A percentile compares a stretch with the other conserved stretches of the same genome.
Evolutionary conservation across 2,113 vertebrate genomes (phyloP).

Genomic region (Brienomyrus brachyistius): DNA sequence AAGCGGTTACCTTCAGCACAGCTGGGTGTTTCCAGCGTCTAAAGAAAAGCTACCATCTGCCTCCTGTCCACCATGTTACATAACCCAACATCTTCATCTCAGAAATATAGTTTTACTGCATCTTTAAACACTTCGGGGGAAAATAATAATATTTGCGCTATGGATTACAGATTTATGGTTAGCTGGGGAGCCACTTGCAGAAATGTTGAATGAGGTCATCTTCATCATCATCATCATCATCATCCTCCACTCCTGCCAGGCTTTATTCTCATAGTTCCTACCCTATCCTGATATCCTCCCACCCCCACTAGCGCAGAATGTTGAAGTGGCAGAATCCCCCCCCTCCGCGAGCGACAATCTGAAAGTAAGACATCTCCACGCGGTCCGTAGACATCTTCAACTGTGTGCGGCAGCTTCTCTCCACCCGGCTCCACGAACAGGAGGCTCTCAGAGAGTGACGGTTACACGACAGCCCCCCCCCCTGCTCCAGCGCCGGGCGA

Average conservation of each 20-base stretch:
- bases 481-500: neutral
- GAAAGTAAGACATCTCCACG: neutral
- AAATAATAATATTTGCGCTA: neutral
- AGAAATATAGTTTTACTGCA: neutral
- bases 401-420: neutral
- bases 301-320: too few relatives aligned
- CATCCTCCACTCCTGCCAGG: neutral
- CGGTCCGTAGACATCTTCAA: neutral
- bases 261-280: neutral
- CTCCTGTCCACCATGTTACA: neutral
- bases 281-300: neutral
- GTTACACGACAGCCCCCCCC: neutral
- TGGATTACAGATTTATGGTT: neutral
- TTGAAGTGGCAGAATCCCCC: neutral
- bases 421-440: neutral
- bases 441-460: neutral
- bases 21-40: neutral
- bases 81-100: neutral
- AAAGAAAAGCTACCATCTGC: neutral
- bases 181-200: too few relatives aligned
- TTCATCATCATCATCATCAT: neutral
- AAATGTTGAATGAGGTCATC: neutral
- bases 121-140: neutral
- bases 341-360: neutral
- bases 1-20: neutral